These are phyloP conservation scores for Eumacrocentrus americanus DNA, from an alignment of 2,888 invertebrate species.

Conservation along the genomic window DNA sequence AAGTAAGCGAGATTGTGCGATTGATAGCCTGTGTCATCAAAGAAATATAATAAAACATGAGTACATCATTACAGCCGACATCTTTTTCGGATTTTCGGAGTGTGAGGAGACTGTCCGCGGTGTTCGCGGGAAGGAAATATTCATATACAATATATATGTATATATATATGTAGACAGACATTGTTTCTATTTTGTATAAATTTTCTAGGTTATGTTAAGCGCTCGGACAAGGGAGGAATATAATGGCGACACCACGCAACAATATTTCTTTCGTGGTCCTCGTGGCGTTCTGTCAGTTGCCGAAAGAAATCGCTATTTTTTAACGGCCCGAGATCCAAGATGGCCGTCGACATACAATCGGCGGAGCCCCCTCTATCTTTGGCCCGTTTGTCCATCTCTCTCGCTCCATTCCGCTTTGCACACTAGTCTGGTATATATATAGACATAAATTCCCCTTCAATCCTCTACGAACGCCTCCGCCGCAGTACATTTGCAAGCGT, in stretches of 20 bases:
- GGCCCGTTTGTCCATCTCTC: slow-evolving; percentile 26
- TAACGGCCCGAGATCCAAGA: slow-evolving; percentile 58
- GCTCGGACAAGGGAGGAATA: neutral
- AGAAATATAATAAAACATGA: slow-evolving; percentile 19
- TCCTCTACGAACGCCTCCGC: neutral
- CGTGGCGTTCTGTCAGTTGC: slow-evolving; percentile 50
- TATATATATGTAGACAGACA: neutral
- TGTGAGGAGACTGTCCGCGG: slow-evolving; percentile 5
- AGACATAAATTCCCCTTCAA: neutral
- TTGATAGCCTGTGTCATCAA: slow-evolving; percentile 6
- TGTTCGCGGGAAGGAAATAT: too few species aligned
- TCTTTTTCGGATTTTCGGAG: slow-evolving; percentile 23
- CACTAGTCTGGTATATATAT: slow-evolving; percentile 16
- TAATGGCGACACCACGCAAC: too few species aligned
- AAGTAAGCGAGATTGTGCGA: slow-evolving; percentile 49
- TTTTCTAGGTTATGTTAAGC: neutral
- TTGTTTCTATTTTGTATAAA: neutral
- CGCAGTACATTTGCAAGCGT: too few species aligned
- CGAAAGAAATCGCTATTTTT: slow-evolving; percentile 47
- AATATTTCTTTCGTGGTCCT: slow-evolving; percentile 22
- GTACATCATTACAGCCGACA: slow-evolving; percentile 24
- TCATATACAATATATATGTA: neutral
- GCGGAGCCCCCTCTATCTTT: slow-evolving; percentile 40
- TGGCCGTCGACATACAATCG: slow-evolving; percentile 48
- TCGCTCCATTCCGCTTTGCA: slow-evolving; percentile 20